These are phyloP conservation scores for Microcebus ravelobensis DNA, from an alignment of 2,113 vertebrate genomes.

Conservation along the genomic window DNA sequence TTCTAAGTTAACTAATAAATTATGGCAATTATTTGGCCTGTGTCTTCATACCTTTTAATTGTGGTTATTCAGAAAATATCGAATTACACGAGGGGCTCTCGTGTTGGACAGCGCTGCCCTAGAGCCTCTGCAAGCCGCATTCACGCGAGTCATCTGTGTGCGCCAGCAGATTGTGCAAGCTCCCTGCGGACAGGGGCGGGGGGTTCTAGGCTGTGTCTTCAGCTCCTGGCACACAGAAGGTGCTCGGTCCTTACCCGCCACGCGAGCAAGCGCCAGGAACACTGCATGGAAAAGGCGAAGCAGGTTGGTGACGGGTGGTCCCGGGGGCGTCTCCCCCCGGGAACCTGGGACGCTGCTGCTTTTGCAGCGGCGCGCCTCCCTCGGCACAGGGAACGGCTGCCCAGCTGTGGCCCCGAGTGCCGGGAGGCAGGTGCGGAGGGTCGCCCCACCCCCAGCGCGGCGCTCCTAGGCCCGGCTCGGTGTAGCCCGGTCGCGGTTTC, in stretches of 20 bases:
- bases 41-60: not conserved
- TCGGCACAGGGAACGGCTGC: fast-evolving
- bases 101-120: not conserved
- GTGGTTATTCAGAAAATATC: not conserved
- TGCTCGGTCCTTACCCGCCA: not conserved
- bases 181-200: not conserved
- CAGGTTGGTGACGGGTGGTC: not conserved
- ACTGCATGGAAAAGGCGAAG: not conserved
- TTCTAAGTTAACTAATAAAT: not conserved
- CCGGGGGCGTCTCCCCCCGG: not conserved
- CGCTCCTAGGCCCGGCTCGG: fast-evolving
- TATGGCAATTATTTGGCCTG: no score
- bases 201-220: not conserved
- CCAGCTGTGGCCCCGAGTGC: fast-evolving
- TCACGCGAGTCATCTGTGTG: not conserved
- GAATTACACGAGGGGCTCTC: not conserved
- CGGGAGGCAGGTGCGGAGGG: fast-evolving
- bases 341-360: not conserved
- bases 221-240: not conserved
- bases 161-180: not conserved
- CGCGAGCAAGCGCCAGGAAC: fast-evolving
- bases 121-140: not conserved
- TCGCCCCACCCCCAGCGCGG: not conserved
- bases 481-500: not conserved
- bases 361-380: not conserved